Base-by-base conservation (phyloP, 1,140 invertebrate species). In the Drosophila lini region DNA sequence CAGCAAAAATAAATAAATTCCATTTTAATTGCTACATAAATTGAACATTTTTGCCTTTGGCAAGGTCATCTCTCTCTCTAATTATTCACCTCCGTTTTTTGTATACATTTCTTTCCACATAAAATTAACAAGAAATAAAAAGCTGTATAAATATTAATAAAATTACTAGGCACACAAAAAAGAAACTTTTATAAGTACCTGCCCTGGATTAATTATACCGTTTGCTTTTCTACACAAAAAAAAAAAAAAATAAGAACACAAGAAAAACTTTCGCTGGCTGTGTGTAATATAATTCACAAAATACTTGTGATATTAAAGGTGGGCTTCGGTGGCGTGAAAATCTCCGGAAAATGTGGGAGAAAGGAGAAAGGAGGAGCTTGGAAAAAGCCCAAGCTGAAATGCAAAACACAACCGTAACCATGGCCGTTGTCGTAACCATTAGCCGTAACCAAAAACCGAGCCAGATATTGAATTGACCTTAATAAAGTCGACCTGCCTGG, bases 401-500 rank as follows among this genome's bases (percentile, higher is more conserved):
- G 50, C 65, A 69, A 86, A 88, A 79, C 32, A 62, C 34, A 71
- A 65, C 67, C 68, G 68, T 71, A 50, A 50, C 68, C 68, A 71
- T 71, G 68, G 71, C 73, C 52, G 60, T 63, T 71, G 82, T 64
- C 82, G 75, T 81, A 81, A 75, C 78, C 81, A 85, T 81, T 86
- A 81, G 82, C 82, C 82, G 79, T 81, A 86, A 75, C 73, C 76
- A 67, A 69, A 74, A 78, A 64, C 65, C 83, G 44, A 77, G 80
- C 67, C 83, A 89, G 84, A 89, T 80, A 84, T 81, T 84, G 80
- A 89, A 84, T 89, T 89, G 85, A 89, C 84, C 84, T 89, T 89
- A 89, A 89, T 89, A 89, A 88, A 89, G 76, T 83, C 80, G 76
- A 78, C 84, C 45, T 55, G 62, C 70, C 41, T 58, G 36, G 78